phyloP scores from a whole-genome alignment of 2,113 vertebrate species.

The Neodontobutis hainanensis region DNA sequence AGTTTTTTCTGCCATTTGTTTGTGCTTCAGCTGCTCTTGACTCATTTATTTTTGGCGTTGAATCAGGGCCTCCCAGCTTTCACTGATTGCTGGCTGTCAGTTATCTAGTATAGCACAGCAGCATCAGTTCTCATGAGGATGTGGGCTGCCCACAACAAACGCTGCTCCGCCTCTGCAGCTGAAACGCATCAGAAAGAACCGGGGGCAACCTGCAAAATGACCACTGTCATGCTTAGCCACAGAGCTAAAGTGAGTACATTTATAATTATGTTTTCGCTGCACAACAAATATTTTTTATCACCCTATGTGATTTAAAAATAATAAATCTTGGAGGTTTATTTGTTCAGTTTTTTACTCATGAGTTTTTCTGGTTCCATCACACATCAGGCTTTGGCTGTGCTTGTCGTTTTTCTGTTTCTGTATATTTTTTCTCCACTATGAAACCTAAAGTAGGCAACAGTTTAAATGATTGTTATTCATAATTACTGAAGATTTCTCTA shows the following conservation, averaged over 20 bases:
- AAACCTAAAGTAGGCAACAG: too few relatives aligned
- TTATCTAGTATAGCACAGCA: slow-evolving; percentile 37
- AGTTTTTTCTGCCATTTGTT: slow-evolving; percentile 35
- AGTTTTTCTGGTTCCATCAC: too few relatives aligned
- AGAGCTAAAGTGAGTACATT: not conserved
- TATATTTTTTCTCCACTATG: too few relatives aligned
- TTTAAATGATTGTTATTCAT: too few relatives aligned
- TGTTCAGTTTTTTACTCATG: too few relatives aligned
- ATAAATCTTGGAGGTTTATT: too few relatives aligned
- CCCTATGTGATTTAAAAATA: too few relatives aligned
- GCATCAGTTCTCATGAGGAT: slow-evolving; percentile 23
- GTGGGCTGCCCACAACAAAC: slow-evolving; percentile 49
- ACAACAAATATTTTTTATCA: not conserved
- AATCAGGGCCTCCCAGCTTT: slow-evolving; percentile 17
- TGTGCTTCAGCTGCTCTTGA: slow-evolving; percentile 22
- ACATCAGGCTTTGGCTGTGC: too few relatives aligned
- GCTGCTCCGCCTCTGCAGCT: slow-evolving; percentile 18
- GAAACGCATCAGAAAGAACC: slow-evolving; percentile 18
- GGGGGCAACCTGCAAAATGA: slow-evolving; percentile 41
- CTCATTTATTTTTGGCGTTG: slow-evolving; percentile 48
- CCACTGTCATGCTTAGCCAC: slow-evolving; percentile 40
- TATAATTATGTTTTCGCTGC: not conserved
- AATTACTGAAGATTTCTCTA: too few relatives aligned
- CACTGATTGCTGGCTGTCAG: slow-evolving; percentile 60
- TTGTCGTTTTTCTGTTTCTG: too few relatives aligned